These are phyloP conservation scores for Melopsittacus undulatus DNA, from an alignment of 2,797 vertebrate species.

Conservation along the genomic window DNA sequence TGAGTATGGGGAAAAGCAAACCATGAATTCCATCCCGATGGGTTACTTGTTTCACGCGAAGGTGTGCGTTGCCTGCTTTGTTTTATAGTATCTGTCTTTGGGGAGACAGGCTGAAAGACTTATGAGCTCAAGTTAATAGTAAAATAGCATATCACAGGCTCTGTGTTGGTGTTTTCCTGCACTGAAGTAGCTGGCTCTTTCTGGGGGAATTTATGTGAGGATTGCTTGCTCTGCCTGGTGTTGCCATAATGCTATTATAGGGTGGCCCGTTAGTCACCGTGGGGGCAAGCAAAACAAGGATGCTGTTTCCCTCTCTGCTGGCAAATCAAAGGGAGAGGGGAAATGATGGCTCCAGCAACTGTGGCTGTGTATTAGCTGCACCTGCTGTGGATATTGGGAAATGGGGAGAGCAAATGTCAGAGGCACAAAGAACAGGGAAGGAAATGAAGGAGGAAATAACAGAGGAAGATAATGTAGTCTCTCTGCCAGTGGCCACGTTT, in stretches of 20 bases:
- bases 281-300: not conserved
- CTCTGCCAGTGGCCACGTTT: not conserved
- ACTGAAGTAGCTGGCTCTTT: constrained; percentile 26
- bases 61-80: not conserved
- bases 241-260: not conserved
- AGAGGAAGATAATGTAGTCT: not conserved
- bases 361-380: not conserved
- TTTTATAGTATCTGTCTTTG: constrained; percentile 51
- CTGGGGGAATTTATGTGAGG: not conserved
- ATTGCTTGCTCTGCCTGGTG: not conserved
- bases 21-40: not conserved
- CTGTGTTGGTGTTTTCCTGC: not conserved
- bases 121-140: constrained; percentile 47
- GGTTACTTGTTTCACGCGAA: not conserved
- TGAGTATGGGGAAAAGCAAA: not conserved
- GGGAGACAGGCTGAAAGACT: constrained; percentile 42
- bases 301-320: not conserved
- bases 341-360: not conserved
- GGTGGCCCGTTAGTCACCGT: not conserved
- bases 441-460: constrained; percentile 38
- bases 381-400: constrained; percentile 13
- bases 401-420: not conserved
- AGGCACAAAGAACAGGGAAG: not conserved
- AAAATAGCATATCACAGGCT: constrained; percentile 28
- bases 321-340: constrained; percentile 22